Conservation (phyloP, 2,113 vertebrate species). For the Potamarius usumacintae region DNA sequence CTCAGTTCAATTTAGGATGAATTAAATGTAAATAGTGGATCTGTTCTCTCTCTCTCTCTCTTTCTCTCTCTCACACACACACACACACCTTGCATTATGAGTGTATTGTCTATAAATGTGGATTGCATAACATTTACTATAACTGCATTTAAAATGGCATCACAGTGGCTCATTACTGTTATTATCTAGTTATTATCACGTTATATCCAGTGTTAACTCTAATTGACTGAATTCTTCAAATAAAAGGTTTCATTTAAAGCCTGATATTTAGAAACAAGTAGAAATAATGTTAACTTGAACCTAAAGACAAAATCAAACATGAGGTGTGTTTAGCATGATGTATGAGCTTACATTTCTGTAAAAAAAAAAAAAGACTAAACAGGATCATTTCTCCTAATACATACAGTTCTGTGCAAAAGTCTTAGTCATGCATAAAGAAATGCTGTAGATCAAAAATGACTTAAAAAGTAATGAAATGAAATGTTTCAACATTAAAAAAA, state of each 20-base stretch:
- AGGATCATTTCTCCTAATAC: too few relatives aligned
- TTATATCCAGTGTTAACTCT: not conserved
- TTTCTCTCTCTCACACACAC: not conserved
- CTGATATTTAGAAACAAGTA: not conserved
- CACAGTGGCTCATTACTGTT: not conserved
- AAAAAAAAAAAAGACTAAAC: not conserved
- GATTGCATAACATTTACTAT: not conserved
- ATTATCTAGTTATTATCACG: not conserved
- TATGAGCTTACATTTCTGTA: not conserved
- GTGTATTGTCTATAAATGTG: not conserved
- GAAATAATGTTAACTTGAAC: not conserved
- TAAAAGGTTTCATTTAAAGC: not conserved
- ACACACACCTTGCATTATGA: not conserved
- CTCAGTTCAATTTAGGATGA: not conserved
- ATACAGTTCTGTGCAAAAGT: too few relatives aligned
- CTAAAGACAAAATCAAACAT: not conserved
- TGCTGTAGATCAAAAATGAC: too few relatives aligned
- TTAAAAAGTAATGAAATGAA: too few relatives aligned
- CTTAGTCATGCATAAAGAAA: too few relatives aligned
- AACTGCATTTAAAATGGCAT: not conserved
- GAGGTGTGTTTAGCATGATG: not conserved
- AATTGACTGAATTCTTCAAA: not conserved
- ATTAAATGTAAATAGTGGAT: not conserved
- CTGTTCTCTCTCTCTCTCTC: not conserved
- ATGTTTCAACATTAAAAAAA: too few relatives aligned